Base-by-base conservation (phyloP, 2,888 invertebrate genomes). In the Orthosia gothica region DNA sequence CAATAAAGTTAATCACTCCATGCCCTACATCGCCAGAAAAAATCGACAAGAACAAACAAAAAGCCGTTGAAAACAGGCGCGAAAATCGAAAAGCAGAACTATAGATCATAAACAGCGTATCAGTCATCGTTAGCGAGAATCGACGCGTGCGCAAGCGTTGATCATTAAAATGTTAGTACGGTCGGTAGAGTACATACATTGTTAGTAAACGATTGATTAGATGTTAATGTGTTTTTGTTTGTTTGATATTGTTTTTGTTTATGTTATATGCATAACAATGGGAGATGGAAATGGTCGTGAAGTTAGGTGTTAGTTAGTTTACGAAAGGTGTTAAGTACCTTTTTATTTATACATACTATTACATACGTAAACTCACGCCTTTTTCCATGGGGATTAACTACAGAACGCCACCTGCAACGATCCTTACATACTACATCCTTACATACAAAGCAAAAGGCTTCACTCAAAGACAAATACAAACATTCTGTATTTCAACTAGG, bases 71-170 rank as follows among this genome's bases (percentile, higher is more conserved):
- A 70, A 71, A 83, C 47, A 26, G 20, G 52, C 54, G 79, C 55
- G 58, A 72, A 76, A 82, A 47, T 12, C 61, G 59, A 55, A 82
- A 70, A 80, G 76, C 69, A 81, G 82, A 67, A 71, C 79, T 76
- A 81, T 83, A 86, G 84, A 84, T 77, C 87, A 84, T 82, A 80
- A 77, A 80, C 79, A 84, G 76, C 75, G 81, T 74, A 86, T 88
- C 84, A 88, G 85, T 91, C 91, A 89, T 88, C 88, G 85, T 86
- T 89, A 86, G 85, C 82, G 76, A 70, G 88, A 90, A 89, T 81
- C 85, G 82, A 83, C 87, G 87, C 85, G 68, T 54, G 84, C 83
- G 82, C 82, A 80, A 58, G 45, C 32, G 57, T 16, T 12, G 40
- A 61, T 52, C 63, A 70, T 79, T 79, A 75, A 76, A 74, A 59